phyloP scores from a whole-genome alignment of 2,113 vertebrate species.

The Serilophus lunatus region DNA sequence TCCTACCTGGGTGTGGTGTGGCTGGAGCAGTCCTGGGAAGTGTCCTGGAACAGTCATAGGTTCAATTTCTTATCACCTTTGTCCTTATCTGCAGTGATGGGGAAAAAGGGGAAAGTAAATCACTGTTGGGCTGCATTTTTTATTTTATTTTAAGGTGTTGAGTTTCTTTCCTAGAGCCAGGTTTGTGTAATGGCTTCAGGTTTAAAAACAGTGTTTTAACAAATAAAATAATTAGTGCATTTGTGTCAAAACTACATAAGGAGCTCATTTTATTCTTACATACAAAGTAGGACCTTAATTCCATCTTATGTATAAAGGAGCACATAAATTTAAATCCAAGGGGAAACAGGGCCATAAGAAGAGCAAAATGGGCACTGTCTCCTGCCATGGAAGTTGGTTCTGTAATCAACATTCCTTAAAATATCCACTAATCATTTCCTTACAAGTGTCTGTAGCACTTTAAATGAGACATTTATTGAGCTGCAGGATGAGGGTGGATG shows the following conservation, averaged over 20 bases:
- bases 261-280: neutral
- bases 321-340: neutral
- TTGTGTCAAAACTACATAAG: neutral
- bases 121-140: rapidly evolving
- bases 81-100: neutral
- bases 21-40: rapidly evolving
- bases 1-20: rapidly evolving
- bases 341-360: neutral
- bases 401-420: neutral
- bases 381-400: neutral
- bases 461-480: neutral
- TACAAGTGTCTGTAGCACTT: neutral
- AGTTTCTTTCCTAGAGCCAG: neutral
- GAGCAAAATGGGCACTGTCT: neutral
- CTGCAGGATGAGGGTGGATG: neutral
- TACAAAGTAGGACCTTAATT: neutral
- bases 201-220: neutral
- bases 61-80: rapidly evolving
- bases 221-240: neutral
- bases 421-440: rapidly evolving
- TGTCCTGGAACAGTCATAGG: neutral
- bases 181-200: rapidly evolving
- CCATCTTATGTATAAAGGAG: neutral
- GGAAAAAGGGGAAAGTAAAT: rapidly evolving
- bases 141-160: neutral